A percentile compares a stretch with the other conserved stretches of the same genome.
Conservation (phyloP, 1,140 invertebrate species). For the Neomicropteryx cornuta region DNA sequence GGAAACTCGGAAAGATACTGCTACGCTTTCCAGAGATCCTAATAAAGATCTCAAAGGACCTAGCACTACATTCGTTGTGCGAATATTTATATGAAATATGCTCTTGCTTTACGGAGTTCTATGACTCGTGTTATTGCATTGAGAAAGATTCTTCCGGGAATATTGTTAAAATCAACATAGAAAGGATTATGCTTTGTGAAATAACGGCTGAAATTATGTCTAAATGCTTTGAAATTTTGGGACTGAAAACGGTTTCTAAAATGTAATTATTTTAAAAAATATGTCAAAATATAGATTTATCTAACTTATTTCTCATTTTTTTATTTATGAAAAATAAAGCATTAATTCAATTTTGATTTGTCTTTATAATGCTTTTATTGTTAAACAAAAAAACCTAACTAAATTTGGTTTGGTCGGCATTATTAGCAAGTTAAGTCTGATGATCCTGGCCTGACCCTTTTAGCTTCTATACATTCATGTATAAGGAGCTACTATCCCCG, state of each 20-base stretch:
- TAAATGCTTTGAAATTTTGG: constrained; percentile 81
- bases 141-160: constrained; percentile 73
- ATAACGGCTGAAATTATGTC: constrained; percentile 81
- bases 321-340: too few relatives aligned
- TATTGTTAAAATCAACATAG: constrained; percentile 75
- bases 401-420: too few relatives aligned
- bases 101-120: constrained; percentile 92
- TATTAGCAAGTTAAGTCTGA: too few relatives aligned
- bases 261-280: constrained; percentile 59
- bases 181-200: constrained; percentile 85
- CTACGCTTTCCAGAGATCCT: constrained; percentile 84
- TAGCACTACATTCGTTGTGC: constrained; percentile 84
- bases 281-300: constrained; percentile 1
- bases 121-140: constrained; percentile 95
- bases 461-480: too few relatives aligned
- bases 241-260: constrained; percentile 80
- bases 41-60: constrained; percentile 69
- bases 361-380: too few relatives aligned
- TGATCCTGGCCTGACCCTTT: too few relatives aligned
- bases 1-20: constrained; percentile 86
- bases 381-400: too few relatives aligned
- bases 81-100: constrained; percentile 94
- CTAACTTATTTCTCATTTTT: neutral
- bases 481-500: too few relatives aligned
- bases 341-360: too few relatives aligned